These are phyloP conservation scores for Nebria salina DNA, from an alignment of 2,888 invertebrate genomes.

Conservation along the genomic window DNA sequence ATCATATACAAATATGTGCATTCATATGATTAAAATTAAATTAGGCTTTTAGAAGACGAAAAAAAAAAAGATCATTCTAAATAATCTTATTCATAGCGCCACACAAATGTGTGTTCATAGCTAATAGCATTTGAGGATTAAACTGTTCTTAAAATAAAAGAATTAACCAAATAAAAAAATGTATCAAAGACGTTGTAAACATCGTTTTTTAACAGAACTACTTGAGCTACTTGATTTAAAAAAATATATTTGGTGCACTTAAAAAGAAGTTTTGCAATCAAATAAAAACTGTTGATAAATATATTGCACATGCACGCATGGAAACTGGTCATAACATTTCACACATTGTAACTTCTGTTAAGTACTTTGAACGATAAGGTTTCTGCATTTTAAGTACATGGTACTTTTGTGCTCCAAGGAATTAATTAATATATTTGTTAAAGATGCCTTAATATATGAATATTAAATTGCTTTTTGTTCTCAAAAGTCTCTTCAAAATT, in stretches of 20 bases:
- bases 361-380: constrained; percentile 9
- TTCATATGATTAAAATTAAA: not conserved
- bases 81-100: not conserved
- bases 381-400: not conserved
- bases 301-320: constrained; percentile 3
- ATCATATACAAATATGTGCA: not conserved
- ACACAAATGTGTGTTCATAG: too few relatives aligned
- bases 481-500: too few relatives aligned
- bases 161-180: not conserved
- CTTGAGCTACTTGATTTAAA: constrained; percentile 9
- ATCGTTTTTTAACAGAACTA: not conserved
- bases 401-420: too few relatives aligned
- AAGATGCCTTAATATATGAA: too few relatives aligned
- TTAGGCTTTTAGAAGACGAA: not conserved
- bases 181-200: constrained; percentile 5
- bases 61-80: not conserved
- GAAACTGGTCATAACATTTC: not conserved
- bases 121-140: not conserved
- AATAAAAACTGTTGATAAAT: constrained; percentile 9
- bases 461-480: too few relatives aligned
- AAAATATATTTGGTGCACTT: not conserved
- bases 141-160: not conserved
- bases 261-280: constrained; percentile 19
- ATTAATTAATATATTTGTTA: too few relatives aligned
- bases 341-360: constrained; percentile 6